These are phyloP conservation scores for Nyctereutes procyonoides DNA, from an alignment of 2,113 vertebrate species.

Conservation along the genomic window DNA sequence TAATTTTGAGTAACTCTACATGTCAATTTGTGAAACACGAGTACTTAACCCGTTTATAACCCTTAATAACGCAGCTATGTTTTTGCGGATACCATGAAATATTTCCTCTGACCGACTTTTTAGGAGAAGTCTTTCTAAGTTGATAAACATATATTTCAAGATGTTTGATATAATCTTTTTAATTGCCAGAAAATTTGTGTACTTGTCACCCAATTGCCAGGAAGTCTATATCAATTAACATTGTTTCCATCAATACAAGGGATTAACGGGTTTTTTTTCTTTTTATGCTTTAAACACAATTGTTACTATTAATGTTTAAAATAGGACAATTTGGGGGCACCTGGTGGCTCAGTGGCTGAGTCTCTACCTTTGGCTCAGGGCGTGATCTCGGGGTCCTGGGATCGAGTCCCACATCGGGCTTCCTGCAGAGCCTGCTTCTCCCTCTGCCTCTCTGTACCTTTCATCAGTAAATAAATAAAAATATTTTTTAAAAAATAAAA, in stretches of 20 bases:
- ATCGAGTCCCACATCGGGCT: background rate
- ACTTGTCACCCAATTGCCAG: background rate
- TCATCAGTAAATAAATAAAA: background rate
- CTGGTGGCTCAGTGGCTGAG: background rate
- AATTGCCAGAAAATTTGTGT: background rate
- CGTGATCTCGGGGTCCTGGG: background rate
- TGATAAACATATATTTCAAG: conserved; percentile 7
- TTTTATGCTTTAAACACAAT: background rate
- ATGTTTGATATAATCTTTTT: background rate
- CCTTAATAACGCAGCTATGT: background rate
- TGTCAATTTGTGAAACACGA: background rate
- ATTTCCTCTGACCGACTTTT: background rate
- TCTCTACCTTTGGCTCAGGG: background rate
- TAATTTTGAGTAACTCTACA: conserved; percentile 22
- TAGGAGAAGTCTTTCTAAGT: background rate
- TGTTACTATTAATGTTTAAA: background rate
- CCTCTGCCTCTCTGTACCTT: background rate
- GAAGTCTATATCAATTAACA: background rate
- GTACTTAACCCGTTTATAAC: background rate
- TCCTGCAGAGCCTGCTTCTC: background rate
- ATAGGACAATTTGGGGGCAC: background rate
- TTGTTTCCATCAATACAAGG: background rate
- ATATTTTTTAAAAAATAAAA: background rate
- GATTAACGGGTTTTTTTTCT: background rate
- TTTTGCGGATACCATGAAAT: background rate